Percentiles rank a stretch among this genome's conserved stretches.
Conservation (phyloP, 2,113 vertebrate species). For the Echinops telfairi region DNA sequence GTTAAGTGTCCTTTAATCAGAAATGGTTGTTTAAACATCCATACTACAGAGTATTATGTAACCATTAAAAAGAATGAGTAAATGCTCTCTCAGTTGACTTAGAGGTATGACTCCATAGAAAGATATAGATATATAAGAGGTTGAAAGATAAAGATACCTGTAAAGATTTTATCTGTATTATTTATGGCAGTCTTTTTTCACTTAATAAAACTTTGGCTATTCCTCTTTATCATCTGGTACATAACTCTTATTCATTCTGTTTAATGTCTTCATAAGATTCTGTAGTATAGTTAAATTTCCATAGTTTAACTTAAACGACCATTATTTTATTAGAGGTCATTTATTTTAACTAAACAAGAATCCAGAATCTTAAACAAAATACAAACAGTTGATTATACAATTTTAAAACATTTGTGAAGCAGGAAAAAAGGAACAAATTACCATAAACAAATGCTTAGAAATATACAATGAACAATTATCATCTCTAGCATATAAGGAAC, state of each 20-base stretch:
- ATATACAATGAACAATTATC: neutral
- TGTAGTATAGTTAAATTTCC: neutral
- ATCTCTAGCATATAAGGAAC: neutral
- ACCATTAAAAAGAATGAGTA: conserved; percentile 20
- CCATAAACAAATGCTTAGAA: conserved; percentile 16
- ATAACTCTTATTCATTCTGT: conserved; percentile 19
- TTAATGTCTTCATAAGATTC: conserved; percentile 23
- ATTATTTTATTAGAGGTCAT: conserved; percentile 8
- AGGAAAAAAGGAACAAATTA: neutral
- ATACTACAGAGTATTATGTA: conserved; percentile 2
- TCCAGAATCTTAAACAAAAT: neutral
- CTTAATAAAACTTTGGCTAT: neutral
- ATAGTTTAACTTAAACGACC: conserved; percentile 52
- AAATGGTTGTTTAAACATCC: conserved; percentile 45
- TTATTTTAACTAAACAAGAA: conserved; percentile 56
- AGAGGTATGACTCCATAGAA: neutral
- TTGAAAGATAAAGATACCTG: neutral
- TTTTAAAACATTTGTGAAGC: conserved; percentile 26
- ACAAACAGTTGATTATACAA: neutral
- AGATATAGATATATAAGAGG: neutral
- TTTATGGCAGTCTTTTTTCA: neutral
- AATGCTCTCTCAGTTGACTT: conserved; percentile 40
- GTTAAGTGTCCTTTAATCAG: neutral
- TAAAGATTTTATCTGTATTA: no score
- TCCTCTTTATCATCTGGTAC: neutral